phyloP scores from a whole-genome alignment of 2,113 vertebrate species.

The Cephalopterus ornatus region DNA sequence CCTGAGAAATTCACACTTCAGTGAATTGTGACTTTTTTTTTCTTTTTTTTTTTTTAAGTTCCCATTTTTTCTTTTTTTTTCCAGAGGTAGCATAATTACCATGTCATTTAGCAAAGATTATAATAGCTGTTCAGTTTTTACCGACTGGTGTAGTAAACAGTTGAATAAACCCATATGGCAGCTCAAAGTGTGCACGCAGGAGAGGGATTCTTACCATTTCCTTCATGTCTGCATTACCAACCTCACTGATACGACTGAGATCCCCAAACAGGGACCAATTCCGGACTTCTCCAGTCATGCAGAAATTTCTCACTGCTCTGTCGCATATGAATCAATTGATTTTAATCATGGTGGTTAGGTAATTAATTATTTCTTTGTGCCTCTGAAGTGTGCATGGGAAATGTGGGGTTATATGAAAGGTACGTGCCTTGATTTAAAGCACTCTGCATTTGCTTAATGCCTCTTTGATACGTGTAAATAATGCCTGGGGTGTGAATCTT shows the following conservation, averaged over 20 bases:
- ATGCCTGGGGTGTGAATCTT: neutral
- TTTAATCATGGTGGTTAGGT: neutral
- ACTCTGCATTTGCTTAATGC: neutral
- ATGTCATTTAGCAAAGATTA: constrained; percentile 65
- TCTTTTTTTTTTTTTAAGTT: neutral
- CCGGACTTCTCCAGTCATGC: neutral
- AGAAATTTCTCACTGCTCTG: neutral
- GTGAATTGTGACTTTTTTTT: constrained; percentile 17
- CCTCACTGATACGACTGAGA: neutral
- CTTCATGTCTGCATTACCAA: constrained; percentile 26
- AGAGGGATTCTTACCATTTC: constrained; percentile 24
- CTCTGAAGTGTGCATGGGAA: neutral
- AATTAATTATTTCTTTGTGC: constrained; percentile 52
- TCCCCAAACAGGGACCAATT: constrained; percentile 2
- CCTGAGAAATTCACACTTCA: neutral
- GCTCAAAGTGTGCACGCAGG: constrained; percentile 2
- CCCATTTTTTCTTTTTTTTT: neutral
- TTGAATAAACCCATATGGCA: constrained; percentile 68
- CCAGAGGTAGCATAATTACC: constrained; percentile 65
- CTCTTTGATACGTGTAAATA: neutral
- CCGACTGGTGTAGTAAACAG: constrained; percentile 64
- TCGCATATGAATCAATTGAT: neutral
- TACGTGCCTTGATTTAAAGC: neutral
- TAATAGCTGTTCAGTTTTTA: constrained; percentile 67
- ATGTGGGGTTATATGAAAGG: neutral